Conservation (phyloP, 2,113 vertebrate species). For the Xerus inauris region DNA sequence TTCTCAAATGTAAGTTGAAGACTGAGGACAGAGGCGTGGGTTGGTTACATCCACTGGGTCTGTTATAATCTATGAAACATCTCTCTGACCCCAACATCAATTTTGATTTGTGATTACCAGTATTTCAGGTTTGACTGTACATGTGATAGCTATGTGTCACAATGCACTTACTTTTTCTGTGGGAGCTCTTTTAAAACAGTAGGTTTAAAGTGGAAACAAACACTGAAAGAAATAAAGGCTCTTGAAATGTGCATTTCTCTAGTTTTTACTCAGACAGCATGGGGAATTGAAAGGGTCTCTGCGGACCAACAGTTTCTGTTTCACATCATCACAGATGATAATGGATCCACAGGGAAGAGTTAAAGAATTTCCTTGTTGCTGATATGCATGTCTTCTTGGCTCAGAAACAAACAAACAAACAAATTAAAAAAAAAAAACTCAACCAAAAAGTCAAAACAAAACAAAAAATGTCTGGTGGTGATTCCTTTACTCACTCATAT, state of each 20-base stretch:
- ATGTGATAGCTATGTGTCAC: neutral
- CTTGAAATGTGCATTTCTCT: slow-evolving; percentile 7
- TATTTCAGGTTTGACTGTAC: neutral
- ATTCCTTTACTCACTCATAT: neutral
- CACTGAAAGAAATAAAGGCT: slow-evolving; percentile 36
- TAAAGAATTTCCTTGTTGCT: slow-evolving; percentile 7
- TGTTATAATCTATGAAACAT: neutral
- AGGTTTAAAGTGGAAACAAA: slow-evolving; percentile 39
- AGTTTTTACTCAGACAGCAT: slow-evolving; percentile 53
- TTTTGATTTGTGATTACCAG: neutral
- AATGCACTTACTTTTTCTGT: neutral
- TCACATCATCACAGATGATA: slow-evolving; percentile 74
- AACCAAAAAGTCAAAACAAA: neutral
- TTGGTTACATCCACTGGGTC: neutral
- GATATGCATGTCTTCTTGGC: neutral
- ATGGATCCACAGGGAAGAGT: slow-evolving; percentile 61
- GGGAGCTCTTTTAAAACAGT: slow-evolving; percentile 56
- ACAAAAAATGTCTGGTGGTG: neutral
- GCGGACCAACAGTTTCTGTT: slow-evolving; percentile 47
- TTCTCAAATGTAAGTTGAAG: neutral
- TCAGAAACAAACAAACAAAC: slow-evolving; percentile 29
- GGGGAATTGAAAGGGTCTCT: slow-evolving; percentile 71
- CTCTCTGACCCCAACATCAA: neutral
- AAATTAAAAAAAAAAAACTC: slow-evolving; percentile 30
- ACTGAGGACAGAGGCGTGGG: neutral